Conservation (phyloP, 2,888 invertebrate genomes). For the Adelphocoris suturalis region DNA sequence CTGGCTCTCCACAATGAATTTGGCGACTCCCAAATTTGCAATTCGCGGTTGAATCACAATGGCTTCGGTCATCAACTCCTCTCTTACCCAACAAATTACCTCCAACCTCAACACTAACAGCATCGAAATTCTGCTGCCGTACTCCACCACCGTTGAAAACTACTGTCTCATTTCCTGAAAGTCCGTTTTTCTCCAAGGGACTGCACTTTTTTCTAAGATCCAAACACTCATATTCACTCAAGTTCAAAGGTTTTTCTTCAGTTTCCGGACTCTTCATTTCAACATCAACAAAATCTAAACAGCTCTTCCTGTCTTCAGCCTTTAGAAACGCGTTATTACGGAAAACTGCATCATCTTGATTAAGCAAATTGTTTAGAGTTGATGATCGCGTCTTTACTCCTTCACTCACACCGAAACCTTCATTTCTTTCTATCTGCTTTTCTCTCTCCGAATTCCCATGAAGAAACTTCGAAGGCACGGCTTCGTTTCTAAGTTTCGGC, state of each 20-base stretch:
- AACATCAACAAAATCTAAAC: conserved; percentile 44
- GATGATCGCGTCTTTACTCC: not conserved
- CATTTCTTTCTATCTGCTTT: not conserved
- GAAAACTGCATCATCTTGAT: not conserved
- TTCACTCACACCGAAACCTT: not conserved
- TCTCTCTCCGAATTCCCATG: not conserved
- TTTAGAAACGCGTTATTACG: not conserved
- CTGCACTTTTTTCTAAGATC: not conserved
- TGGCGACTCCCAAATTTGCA: too few species aligned
- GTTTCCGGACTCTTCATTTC: not conserved
- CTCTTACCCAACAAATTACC: too few species aligned
- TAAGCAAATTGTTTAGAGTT: not conserved
- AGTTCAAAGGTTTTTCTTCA: not conserved
- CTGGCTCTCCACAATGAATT: too few species aligned
- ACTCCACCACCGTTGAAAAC: too few species aligned
- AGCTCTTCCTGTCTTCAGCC: not conserved
- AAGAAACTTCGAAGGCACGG: conserved; percentile 9
- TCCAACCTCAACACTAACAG: too few species aligned
- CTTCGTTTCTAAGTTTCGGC: conserved; percentile 24
- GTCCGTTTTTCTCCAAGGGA: too few species aligned
- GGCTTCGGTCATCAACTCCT: too few species aligned
- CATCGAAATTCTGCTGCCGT: too few species aligned
- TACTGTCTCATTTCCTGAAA: too few species aligned
- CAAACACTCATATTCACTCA: not conserved
- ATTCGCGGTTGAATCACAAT: too few species aligned